Percentiles rank a stretch among this genome's conserved stretches.
Conservation (phyloP, 2,888 invertebrate species). For the Ormyrus labotus region DNA sequence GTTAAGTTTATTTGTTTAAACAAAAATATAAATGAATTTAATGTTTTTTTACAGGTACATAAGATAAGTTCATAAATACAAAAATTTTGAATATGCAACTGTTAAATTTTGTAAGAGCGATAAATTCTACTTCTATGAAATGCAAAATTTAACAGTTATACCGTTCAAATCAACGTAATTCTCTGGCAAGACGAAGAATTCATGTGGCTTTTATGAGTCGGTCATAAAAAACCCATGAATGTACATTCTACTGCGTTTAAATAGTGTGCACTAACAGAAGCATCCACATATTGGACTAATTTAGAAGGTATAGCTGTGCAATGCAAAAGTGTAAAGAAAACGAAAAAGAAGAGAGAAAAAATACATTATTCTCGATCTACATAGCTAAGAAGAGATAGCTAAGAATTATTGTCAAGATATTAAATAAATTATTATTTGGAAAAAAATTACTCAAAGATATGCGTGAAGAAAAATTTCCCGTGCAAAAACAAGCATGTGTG, state of each 20-base stretch:
- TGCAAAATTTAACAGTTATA: conserved; percentile 28
- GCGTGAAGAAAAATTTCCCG: conserved; percentile 15
- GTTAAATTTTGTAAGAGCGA: conserved; percentile 24
- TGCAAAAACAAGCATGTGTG: conserved; percentile 12
- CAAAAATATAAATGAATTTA: conserved; percentile 39
- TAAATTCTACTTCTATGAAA: conserved; percentile 12
- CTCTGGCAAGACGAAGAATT: not conserved
- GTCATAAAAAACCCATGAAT: conserved; percentile 40
- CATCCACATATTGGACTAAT: conserved; percentile 1
- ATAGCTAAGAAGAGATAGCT: not conserved
- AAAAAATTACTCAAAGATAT: conserved; percentile 27
- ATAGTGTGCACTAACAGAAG: conserved; percentile 2
- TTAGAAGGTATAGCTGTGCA: not conserved
- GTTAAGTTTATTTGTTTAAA: conserved; percentile 55
- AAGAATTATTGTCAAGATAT: not conserved
- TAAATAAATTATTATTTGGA: conserved; percentile 44
- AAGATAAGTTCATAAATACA: conserved; percentile 44
- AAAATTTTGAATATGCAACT: not conserved
- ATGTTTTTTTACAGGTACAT: conserved; percentile 53
- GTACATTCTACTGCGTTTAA: not conserved
- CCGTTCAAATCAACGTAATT: conserved; percentile 37
- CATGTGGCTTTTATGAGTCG: conserved; percentile 21
- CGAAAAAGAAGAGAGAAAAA: no score
- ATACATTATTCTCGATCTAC: not conserved
- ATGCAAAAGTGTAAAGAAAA: no score